Conservation (phyloP, 2,797 vertebrate species). For the Cheirogaleus major region DNA sequence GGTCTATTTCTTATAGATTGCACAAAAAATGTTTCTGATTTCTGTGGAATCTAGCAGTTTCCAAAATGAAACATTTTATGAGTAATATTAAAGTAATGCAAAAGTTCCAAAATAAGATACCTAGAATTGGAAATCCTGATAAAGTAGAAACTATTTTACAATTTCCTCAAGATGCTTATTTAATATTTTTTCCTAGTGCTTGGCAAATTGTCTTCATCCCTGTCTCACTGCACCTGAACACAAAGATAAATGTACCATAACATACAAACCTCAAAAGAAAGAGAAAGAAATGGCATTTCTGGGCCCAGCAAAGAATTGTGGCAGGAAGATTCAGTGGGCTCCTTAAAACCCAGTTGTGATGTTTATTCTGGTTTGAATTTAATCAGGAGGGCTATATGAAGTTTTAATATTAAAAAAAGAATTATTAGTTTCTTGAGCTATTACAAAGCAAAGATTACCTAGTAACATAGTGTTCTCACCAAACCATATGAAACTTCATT, state of each 20-base stretch:
- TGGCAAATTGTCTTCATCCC: slow-evolving; percentile 26
- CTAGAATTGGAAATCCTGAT: slow-evolving; percentile 60
- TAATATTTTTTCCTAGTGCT: background rate
- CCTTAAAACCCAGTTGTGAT: slow-evolving; percentile 68
- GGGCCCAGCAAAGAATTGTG: slow-evolving; percentile 46
- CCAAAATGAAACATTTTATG: slow-evolving; percentile 34
- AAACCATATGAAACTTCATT: slow-evolving; percentile 63
- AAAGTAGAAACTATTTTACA: slow-evolving; percentile 61
- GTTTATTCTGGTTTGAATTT: slow-evolving; percentile 63
- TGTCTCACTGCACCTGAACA: slow-evolving; percentile 42
- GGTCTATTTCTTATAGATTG: slow-evolving; percentile 39
- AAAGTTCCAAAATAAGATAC: slow-evolving; percentile 47
- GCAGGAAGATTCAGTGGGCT: slow-evolving; percentile 47
- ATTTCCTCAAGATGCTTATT: slow-evolving; percentile 54
- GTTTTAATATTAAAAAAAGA: slow-evolving; percentile 76
- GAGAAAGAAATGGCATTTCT: slow-evolving; percentile 68
- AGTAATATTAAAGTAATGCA: slow-evolving; percentile 55
- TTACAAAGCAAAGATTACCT: slow-evolving; percentile 74
- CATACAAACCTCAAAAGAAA: slow-evolving; percentile 4
- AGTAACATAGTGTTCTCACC: slow-evolving; percentile 64
- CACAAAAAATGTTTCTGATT: slow-evolving; percentile 20
- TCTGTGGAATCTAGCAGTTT: slow-evolving; percentile 59
- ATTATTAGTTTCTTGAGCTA: slow-evolving; percentile 67
- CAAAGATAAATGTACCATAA: slow-evolving; percentile 63
- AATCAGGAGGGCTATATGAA: slow-evolving; percentile 66